These are phyloP conservation scores for Bergia puertoricense DNA, from an alignment of 92 coral and sea anemone genomes.

Conservation along the genomic window DNA sequence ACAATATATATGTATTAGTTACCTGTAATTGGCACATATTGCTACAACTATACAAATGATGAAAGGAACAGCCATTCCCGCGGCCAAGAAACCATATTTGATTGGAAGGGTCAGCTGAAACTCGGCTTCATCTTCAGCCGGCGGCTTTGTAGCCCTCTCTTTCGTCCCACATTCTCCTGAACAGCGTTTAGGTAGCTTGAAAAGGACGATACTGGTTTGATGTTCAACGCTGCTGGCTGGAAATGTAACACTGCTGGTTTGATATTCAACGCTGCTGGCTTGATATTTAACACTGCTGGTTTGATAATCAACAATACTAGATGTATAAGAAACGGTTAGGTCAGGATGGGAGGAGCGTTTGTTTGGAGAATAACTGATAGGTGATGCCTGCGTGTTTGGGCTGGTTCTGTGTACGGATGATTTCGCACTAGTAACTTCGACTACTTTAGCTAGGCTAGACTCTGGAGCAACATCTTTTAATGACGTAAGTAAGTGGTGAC, in stretches of 20 bases:
- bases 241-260: too few relatives aligned
- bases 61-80: conserved; percentile 34
- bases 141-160: background rate
- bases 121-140: background rate
- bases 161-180: background rate
- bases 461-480: background rate
- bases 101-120: conserved; percentile 26
- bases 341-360: background rate
- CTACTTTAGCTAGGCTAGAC: background rate
- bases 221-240: too few relatives aligned
- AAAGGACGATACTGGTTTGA: too few relatives aligned
- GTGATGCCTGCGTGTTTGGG: background rate
- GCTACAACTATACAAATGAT: conserved; percentile 10
- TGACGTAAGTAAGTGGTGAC: background rate
- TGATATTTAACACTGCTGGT: too few relatives aligned
- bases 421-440: background rate
- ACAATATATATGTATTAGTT: background rate
- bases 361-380: background rate
- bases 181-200: background rate
- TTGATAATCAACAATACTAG: too few relatives aligned
- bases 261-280: too few relatives aligned
- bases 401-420: background rate
- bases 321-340: background rate
- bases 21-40: conserved; percentile 5
- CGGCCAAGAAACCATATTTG: conserved; percentile 28